A percentile compares a stretch with the other conserved stretches of the same genome.
phyloP scores from a whole-genome alignment of 2,888 invertebrate genomes.

The Drosophila siamana region DNA sequence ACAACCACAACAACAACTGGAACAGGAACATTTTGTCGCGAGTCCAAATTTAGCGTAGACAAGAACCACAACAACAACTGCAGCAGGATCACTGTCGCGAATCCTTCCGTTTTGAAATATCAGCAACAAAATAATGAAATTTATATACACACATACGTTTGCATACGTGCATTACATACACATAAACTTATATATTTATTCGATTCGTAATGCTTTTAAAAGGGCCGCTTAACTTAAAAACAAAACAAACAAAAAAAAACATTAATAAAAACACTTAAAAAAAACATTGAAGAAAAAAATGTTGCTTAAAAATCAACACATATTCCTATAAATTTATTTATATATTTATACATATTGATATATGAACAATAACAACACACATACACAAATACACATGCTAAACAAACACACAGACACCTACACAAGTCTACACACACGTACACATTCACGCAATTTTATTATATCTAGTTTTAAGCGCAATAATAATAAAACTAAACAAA shows the following conservation, averaged over 20 bases:
- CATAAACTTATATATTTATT: constrained; percentile 61
- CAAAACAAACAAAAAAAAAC: constrained; percentile 17
- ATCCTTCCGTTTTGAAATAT: constrained; percentile 74
- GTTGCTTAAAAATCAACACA: constrained; percentile 70
- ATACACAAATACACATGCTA: constrained; percentile 41
- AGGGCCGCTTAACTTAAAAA: constrained; percentile 51
- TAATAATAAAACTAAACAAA: constrained; percentile 38
- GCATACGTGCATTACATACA: constrained; percentile 14
- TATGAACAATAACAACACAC: constrained; percentile 54
- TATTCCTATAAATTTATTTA: constrained; percentile 80
- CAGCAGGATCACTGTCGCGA: constrained; percentile 56
- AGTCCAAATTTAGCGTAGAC: constrained; percentile 62
- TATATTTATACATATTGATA: constrained; percentile 73
- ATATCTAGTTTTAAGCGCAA: constrained; percentile 58
- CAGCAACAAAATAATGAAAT: constrained; percentile 32
- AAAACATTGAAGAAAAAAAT: constrained; percentile 35
- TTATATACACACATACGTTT: constrained; percentile 5
- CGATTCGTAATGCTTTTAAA: constrained; percentile 66
- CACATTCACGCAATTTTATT: constrained; percentile 74
- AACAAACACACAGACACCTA: constrained; percentile 28
- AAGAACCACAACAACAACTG: constrained; percentile 22
- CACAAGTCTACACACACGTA: constrained; percentile 44
- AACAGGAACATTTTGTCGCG: constrained; percentile 54
- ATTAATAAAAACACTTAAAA: constrained; percentile 27
- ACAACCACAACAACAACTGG: constrained; percentile 21